A percentile compares a stretch with the other conserved stretches of the same genome.
Evolutionary conservation across 53 echinoderm and acorn worm species (phyloP).

Genomic region (Astropecten irregularis): DNA sequence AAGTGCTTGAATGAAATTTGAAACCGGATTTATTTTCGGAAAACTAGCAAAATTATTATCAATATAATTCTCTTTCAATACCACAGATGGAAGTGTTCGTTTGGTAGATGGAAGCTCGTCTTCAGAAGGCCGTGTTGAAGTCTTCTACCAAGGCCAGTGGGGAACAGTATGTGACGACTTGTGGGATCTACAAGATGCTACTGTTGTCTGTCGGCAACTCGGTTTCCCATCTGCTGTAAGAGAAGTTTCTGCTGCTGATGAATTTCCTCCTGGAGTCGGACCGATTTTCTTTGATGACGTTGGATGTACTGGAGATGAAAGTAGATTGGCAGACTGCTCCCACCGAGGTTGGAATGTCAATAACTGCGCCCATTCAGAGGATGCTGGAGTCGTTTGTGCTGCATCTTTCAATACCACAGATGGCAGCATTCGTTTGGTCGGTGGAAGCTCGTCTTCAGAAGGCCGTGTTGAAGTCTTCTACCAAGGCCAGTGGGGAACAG

Average conservation of each 20-base stretch:
- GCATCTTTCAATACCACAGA: neutral
- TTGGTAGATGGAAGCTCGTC: neutral
- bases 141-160: conserved; percentile 33
- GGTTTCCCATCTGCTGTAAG: neutral
- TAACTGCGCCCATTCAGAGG: conserved; percentile 40
- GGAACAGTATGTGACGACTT: conserved; percentile 14
- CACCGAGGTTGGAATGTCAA: conserved; percentile 1
- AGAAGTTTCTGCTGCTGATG: neutral
- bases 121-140: neutral
- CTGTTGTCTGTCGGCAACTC: conserved; percentile 4
- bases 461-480: conserved; percentile 25
- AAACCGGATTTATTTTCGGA: neutral
- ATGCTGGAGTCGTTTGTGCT: conserved; percentile 16
- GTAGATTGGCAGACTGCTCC: neutral
- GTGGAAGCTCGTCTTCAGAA: neutral
- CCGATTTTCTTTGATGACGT: conserved; percentile 21
- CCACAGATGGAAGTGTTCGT: conserved; percentile 20
- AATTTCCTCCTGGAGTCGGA: neutral
- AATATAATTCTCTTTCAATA: neutral
- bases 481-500: conserved; percentile 10
- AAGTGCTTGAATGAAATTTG: too few relatives aligned
- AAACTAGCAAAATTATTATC: neutral
- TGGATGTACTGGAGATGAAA: conserved; percentile 4
- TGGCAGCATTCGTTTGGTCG: conserved; percentile 1
- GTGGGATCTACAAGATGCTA: neutral